Percentiles rank a stretch among this genome's conserved stretches.
Evolutionary conservation across 2,888 invertebrate species (phyloP).

Genomic region (Heteromurus nitidus): DNA sequence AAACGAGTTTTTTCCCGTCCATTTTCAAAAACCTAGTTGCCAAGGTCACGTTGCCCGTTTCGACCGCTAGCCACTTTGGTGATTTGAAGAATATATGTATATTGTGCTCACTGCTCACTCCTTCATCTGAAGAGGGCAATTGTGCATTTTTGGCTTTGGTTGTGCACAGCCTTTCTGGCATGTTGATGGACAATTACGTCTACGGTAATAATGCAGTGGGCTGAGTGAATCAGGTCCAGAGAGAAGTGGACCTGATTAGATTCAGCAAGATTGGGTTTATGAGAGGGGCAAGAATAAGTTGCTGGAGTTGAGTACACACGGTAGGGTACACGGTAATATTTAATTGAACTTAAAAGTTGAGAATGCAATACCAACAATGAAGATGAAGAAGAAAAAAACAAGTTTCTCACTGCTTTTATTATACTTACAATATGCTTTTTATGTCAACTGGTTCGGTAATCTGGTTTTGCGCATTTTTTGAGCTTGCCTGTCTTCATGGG

Average conservation of each 20-base stretch:
- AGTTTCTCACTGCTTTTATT: not conserved
- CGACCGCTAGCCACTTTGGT: slow-evolving; percentile 69
- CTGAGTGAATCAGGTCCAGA: slow-evolving; percentile 32
- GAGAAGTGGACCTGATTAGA: not conserved
- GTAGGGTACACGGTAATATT: not conserved
- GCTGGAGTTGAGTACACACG: not conserved
- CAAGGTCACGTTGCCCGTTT: slow-evolving; percentile 73
- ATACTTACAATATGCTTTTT: no score
- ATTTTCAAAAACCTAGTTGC: slow-evolving; percentile 72
- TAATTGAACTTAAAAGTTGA: not conserved
- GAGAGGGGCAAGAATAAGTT: slow-evolving; percentile 6
- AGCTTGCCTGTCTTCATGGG: no score
- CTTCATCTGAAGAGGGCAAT: slow-evolving; percentile 39
- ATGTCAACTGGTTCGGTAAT: no score
- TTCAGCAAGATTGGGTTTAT: no score
- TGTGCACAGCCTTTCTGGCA: slow-evolving; percentile 3
- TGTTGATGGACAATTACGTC: slow-evolving; percentile 24
- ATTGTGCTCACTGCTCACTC: slow-evolving; percentile 24
- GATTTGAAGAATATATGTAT: slow-evolving; percentile 1
- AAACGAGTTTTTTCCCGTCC: slow-evolving; percentile 73
- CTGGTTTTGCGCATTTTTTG: no score
- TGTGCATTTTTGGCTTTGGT: slow-evolving; percentile 1
- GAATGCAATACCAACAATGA: not conserved
- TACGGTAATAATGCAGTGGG: slow-evolving; percentile 64
- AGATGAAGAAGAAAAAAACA: not conserved